Base-by-base conservation (phyloP, 2,797 vertebrate genomes). In the Acanthornis magna region DNA sequence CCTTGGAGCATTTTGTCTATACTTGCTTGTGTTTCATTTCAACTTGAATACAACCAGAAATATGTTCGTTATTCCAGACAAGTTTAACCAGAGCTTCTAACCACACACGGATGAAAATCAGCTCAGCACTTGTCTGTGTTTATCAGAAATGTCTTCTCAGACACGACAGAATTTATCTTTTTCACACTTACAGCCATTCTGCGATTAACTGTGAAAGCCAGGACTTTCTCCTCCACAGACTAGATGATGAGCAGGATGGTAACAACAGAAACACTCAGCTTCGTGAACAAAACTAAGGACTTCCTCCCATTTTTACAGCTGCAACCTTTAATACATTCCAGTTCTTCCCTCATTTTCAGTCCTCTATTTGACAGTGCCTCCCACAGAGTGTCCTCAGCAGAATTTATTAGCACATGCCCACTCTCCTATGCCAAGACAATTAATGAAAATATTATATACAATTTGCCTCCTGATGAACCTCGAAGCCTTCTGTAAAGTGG, bases 391-490 rank as follows among this genome's bases (percentile, higher is more conserved):
- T 70, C 58, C 84, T 72, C 63, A 77, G 60, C 30, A 89, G 73
- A 76, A 71, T 88, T 66, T 67, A 85, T 85, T 85, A 92, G 48
- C 65, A 85, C 47, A 63, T 43, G 13, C 53, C 68, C 32, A 55
- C 79, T 89, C 58, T 87, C 45, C 71, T 76, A 77, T 43, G 74
- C 42, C 57, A 89, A 85, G 68, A 82, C 71, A 94, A 89, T 89
- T 61, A 89, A 77, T 50, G 61, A 89, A 92, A 94, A 91, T 85
- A 93, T 88, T 91, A 83, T 43, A 79, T 19, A 63, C 40, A 36
- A 29, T 63, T 77, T 91, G 45, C 34, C 48, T 83, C 65, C 29
- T 40, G 71, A 91, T 40, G 48, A 93, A 85, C 36, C 48, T 84
- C 62, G 32, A 70, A 73, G 62, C 63, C 74, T 92, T 91, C 91